Base-by-base conservation (phyloP, 1,140 invertebrate genomes). In the Neotoxoptera formosana region DNA sequence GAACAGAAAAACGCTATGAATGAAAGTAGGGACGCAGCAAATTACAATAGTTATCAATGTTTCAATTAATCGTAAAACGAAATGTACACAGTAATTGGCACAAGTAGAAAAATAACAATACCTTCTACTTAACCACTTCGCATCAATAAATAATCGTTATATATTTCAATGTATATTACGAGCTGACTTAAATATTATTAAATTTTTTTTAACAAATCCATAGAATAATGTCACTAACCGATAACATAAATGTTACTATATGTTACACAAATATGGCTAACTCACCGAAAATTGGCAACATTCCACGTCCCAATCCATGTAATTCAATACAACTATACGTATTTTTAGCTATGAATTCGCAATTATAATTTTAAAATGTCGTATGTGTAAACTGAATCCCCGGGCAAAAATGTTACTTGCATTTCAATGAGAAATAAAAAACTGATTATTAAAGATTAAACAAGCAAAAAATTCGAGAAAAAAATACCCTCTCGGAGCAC, bases 311-410 rank as follows among this genome's bases (percentile, higher is more conserved):
- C 53, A 30, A 90, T 90, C 53, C 89, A 36, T 90, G 89, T 90
- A 90, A 90, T 90, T 90, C 53, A 90, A 90, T 90, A 90, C 89
- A 90, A 60, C 88, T 45, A 45, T 90, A 67, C 36, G 89, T 90
- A 90, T 90, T 90, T 90, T 90, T 90, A 90, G 89, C 89, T 36
- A 25, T 90, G 53, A 90, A 90, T 90, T 90, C 53, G 89, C 89
- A 30, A 90, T 90, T 90, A 90, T 90, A 90, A 67, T 90, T 60
- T 90, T 90, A 21, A 34, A 89, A 60, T 67, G 89, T 90, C 89
- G 56, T 56, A 17, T 34, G n/a, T 51, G 47, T 36, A 87, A 87
- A 48, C 45, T 48, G 30, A 48, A 87, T 87, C 21, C 83, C 41
- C 41, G 83, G 83, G 41, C 83, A 41, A 84, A 41, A 84, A 84